Percentiles rank a stretch among this genome's conserved stretches.
Conservation (phyloP, 1,140 invertebrate genomes). For the Hestina assimilis region DNA sequence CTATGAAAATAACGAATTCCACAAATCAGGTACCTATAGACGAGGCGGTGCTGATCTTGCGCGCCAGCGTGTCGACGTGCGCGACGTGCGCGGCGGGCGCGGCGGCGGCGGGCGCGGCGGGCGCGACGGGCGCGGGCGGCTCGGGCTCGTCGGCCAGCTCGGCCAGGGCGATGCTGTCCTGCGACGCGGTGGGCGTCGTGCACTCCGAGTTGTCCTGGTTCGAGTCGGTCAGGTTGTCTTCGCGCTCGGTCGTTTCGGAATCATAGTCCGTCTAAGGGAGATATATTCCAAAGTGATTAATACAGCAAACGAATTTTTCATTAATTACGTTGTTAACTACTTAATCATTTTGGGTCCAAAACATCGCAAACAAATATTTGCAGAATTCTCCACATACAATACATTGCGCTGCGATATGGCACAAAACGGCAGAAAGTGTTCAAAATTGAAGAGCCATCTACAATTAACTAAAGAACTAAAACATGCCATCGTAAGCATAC, state of each 20-base stretch:
- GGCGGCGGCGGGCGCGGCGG: constrained; percentile 34
- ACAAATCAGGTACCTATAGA: constrained; percentile 66
- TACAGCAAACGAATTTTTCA: not conserved
- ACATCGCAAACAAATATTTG: too few species aligned
- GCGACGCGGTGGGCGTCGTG: constrained; percentile 72
- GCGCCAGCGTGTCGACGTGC: constrained; percentile 29
- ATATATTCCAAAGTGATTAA: not conserved
- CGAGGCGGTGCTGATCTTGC: constrained; percentile 70
- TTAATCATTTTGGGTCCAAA: too few species aligned
- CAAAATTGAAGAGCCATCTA: too few species aligned
- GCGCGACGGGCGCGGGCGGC: constrained; percentile 24
- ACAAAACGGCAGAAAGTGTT: too few species aligned
- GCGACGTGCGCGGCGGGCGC: constrained; percentile 31
- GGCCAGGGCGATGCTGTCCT: constrained; percentile 64
- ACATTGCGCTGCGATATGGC: too few species aligned
- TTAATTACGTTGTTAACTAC: too few species aligned
- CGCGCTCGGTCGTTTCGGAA: constrained; percentile 72
- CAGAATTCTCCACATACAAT: too few species aligned
- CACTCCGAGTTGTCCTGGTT: constrained; percentile 78
- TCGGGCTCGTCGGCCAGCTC: constrained; percentile 64
- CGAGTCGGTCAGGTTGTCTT: constrained; percentile 76
- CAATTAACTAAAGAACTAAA: too few species aligned
- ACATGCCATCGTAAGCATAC: too few species aligned
- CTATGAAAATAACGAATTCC: too few species aligned
- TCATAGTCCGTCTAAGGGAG: constrained; percentile 67